A percentile compares a stretch with the other conserved stretches of the same genome.
phyloP scores from a whole-genome alignment of 1,140 invertebrate genomes.

The Philotrypesis tridentata region DNA sequence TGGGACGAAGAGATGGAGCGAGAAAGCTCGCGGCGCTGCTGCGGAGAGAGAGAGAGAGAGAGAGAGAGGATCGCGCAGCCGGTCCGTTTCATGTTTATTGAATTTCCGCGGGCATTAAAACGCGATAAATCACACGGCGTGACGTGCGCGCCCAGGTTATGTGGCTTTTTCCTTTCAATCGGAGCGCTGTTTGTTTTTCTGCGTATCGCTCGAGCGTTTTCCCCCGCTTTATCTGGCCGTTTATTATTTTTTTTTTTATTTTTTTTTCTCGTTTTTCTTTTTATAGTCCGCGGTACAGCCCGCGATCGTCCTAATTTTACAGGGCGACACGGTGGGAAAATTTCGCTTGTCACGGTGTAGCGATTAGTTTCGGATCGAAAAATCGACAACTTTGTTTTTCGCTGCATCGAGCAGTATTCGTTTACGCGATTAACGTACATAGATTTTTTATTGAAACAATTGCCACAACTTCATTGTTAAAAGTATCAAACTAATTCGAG shows the following conservation, averaged over 20 bases:
- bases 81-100: constrained; percentile 45
- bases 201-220: not conserved
- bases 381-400: too few relatives aligned
- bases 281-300: not conserved
- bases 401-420: too few relatives aligned
- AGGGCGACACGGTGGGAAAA: not conserved
- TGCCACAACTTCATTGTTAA: too few relatives aligned
- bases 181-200: not conserved
- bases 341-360: too few relatives aligned
- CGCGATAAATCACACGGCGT: constrained; percentile 48
- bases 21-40: not conserved
- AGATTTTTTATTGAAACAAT: too few relatives aligned
- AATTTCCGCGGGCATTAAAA: constrained; percentile 49
- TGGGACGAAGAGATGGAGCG: not conserved
- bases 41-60: not conserved
- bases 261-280: too few relatives aligned
- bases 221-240: not conserved
- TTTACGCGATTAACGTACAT: too few relatives aligned
- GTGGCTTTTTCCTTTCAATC: not conserved
- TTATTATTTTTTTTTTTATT: too few relatives aligned
- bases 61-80: not conserved
- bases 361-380: too few relatives aligned
- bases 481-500: too few relatives aligned
- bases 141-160: not conserved
- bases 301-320: not conserved